phyloP scores from a whole-genome alignment of 2,888 invertebrate species.

The Hyalella azteca region DNA sequence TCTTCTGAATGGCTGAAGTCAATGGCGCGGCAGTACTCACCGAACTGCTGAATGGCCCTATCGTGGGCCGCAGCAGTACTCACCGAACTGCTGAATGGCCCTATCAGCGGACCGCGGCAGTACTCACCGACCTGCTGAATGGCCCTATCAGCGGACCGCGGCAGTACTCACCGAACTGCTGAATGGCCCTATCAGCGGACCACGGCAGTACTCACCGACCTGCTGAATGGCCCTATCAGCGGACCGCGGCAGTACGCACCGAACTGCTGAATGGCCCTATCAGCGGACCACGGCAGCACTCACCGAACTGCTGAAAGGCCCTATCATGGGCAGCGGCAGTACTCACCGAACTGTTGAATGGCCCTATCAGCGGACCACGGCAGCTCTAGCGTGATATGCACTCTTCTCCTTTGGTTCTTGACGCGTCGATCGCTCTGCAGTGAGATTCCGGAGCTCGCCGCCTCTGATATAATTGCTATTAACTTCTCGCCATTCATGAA shows the following conservation, averaged over 20 bases:
- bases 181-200: constrained; percentile 98
- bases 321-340: neutral
- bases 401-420: constrained; percentile 88
- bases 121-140: too few relatives aligned
- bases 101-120: constrained; percentile 99
- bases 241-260: neutral
- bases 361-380: constrained; percentile 99
- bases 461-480: constrained; percentile 98
- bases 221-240: too few relatives aligned
- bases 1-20: neutral
- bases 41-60: constrained; percentile 62
- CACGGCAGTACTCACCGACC: too few relatives aligned
- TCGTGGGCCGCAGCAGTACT: neutral
- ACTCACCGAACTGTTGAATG: constrained; percentile 90
- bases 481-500: constrained; percentile 99
- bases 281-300: neutral
- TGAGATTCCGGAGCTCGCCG: constrained; percentile 97
- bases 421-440: constrained; percentile 88
- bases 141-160: too few relatives aligned
- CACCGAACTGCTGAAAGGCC: constrained; percentile 62
- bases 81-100: constrained; percentile 95
- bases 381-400: constrained; percentile 96
- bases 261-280: neutral
- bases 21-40: too few relatives aligned
- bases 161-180: constrained; percentile 84